phyloP scores from a whole-genome alignment of 2,113 vertebrate species.

The Stegostoma tigrinum region DNA sequence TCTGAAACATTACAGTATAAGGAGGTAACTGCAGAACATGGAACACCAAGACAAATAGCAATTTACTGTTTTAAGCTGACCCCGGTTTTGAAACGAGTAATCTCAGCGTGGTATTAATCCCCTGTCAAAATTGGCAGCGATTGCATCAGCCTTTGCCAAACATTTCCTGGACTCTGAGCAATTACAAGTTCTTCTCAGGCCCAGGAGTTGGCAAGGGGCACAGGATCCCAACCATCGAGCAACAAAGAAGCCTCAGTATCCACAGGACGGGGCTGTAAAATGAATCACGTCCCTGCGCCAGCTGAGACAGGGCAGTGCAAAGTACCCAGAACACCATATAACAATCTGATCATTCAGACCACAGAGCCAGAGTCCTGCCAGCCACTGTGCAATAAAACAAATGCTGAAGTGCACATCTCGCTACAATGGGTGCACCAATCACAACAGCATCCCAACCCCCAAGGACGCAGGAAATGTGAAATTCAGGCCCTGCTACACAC shows the following conservation, averaged over 20 bases:
- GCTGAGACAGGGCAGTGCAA: not conserved
- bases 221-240: not conserved
- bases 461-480: not conserved
- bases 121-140: not conserved
- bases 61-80: not conserved
- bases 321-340: not conserved
- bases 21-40: not conserved
- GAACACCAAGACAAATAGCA: not conserved
- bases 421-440: not conserved
- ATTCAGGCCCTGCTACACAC: not conserved
- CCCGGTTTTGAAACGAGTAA: not conserved
- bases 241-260: not conserved
- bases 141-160: not conserved
- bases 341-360: not conserved
- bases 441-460: not conserved
- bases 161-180: not conserved
- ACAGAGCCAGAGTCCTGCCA: not conserved
- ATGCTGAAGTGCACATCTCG: not conserved
- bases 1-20: not conserved
- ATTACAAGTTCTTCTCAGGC: constrained; percentile 16
- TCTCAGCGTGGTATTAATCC: not conserved
- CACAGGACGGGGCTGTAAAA: not conserved
- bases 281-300: not conserved
- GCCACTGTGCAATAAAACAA: not conserved
- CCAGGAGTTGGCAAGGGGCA: not conserved